Evolutionary conservation across 37 sponge, comb jelly and placozoan genomes (phyloP).

Genomic region (Spongilla lacustris): DNA sequence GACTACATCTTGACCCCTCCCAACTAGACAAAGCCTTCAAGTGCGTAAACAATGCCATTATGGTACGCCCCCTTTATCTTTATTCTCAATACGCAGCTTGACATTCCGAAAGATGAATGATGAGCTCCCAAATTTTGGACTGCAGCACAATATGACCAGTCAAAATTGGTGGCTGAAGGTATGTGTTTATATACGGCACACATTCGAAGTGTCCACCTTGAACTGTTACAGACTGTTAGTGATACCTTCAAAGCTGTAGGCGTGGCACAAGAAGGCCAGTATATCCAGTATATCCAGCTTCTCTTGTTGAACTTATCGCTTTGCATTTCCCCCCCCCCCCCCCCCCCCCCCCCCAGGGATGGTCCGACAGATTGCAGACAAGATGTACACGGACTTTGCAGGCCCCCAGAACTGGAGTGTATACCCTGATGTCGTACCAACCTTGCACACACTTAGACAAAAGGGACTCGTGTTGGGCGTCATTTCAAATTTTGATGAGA

Average conservation of each 20-base stretch:
- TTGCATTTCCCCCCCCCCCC: too few species aligned
- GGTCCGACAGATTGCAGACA: not conserved
- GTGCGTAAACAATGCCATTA: not conserved
- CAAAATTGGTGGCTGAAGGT: constrained; percentile 43
- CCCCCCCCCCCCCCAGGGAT: not conserved
- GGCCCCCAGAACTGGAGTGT: constrained; percentile 26
- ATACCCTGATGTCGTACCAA: constrained; percentile 31
- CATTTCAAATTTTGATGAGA: constrained; percentile 64
- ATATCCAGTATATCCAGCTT: not conserved
- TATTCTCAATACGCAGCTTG: constrained; percentile 4
- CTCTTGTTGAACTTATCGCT: not conserved
- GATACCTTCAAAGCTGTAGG: not conserved
- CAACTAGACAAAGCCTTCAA: constrained; percentile 27
- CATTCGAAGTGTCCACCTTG: too few species aligned
- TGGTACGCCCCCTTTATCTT: too few species aligned
- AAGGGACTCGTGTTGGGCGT: constrained; percentile 23
- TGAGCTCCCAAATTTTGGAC: constrained; percentile 39
- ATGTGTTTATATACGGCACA: too few species aligned
- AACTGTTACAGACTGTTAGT: not conserved
- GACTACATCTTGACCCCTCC: not conserved
- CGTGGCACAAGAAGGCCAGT: constrained; percentile 10
- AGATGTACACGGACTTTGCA: constrained; percentile 31
- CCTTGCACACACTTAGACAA: constrained; percentile 10
- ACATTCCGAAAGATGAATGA: not conserved
- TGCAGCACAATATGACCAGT: not conserved